Evolutionary conservation across 2,797 vertebrate species (phyloP).

Genomic region (Acropternis orthonyx): DNA sequence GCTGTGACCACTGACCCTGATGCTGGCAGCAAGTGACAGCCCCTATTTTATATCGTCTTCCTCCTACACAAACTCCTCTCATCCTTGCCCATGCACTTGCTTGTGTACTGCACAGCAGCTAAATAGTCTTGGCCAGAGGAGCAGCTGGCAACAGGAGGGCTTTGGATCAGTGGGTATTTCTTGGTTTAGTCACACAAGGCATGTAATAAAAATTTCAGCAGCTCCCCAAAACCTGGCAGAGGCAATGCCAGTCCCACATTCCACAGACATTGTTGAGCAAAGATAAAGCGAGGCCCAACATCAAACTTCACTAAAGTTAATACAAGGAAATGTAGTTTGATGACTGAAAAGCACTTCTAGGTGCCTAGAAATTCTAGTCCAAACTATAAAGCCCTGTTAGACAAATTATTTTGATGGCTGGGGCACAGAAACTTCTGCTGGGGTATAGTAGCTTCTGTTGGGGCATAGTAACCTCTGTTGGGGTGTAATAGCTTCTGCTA

Average conservation of each 20-base stretch:
- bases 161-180: not conserved
- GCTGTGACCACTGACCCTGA: not conserved
- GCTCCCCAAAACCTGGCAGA: not conserved
- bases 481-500: not conserved
- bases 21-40: not conserved
- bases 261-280: fast-evolving
- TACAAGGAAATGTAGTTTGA: not conserved
- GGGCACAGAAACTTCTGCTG: not conserved
- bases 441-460: not conserved
- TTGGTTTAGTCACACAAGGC: not conserved
- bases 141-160: not conserved
- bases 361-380: not conserved
- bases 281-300: not conserved
- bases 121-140: not conserved
- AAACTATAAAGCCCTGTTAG: not conserved
- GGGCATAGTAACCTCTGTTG: not conserved
- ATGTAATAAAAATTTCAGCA: not conserved
- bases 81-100: fast-evolving
- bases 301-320: not conserved
- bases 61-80: not conserved
- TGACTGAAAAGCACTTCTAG: not conserved
- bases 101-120: not conserved
- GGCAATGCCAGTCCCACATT: not conserved
- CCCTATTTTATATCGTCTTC: not conserved
- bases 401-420: not conserved